Percentiles rank a stretch among this genome's conserved stretches.
phyloP scores from a whole-genome alignment of 2,113 vertebrate species.

The Phasianus colchicus region DNA sequence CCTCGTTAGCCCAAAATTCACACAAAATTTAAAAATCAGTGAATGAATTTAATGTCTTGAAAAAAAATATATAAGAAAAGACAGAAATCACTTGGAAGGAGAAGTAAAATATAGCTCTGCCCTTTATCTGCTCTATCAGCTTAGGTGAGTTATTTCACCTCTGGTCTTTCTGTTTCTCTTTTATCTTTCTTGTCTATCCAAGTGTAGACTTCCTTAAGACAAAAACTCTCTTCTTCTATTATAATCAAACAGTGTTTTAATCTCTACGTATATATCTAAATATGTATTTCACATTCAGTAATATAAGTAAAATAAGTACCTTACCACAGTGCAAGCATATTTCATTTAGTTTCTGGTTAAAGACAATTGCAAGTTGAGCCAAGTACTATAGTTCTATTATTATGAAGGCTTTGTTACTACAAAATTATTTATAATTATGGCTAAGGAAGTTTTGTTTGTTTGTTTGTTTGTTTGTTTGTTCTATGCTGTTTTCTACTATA shows the following conservation, averaged over 20 bases:
- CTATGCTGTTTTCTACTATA: not conserved
- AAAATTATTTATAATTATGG: not conserved
- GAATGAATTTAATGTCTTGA: not conserved
- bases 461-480: not conserved
- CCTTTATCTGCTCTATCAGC: not conserved
- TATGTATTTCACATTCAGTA: not conserved
- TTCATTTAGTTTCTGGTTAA: not conserved
- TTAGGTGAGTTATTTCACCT: constrained; percentile 8
- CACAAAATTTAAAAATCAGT: not conserved
- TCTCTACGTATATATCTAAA: not conserved
- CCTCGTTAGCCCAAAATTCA: not conserved
- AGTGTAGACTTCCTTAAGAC: not conserved
- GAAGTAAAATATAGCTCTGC: not conserved
- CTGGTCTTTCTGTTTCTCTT: not conserved
- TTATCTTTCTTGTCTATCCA: not conserved
- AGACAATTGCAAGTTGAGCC: not conserved
- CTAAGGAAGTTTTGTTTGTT: not conserved
- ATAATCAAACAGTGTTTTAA: not conserved
- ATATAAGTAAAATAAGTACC: not conserved
- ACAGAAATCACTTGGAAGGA: not conserved
- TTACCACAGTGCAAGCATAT: not conserved
- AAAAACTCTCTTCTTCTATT: not conserved
- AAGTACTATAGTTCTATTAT: not conserved
- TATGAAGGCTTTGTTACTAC: not conserved
- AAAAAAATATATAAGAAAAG: not conserved